Base-by-base conservation (phyloP, 2,797 vertebrate genomes). In the Acropternis orthonyx region DNA sequence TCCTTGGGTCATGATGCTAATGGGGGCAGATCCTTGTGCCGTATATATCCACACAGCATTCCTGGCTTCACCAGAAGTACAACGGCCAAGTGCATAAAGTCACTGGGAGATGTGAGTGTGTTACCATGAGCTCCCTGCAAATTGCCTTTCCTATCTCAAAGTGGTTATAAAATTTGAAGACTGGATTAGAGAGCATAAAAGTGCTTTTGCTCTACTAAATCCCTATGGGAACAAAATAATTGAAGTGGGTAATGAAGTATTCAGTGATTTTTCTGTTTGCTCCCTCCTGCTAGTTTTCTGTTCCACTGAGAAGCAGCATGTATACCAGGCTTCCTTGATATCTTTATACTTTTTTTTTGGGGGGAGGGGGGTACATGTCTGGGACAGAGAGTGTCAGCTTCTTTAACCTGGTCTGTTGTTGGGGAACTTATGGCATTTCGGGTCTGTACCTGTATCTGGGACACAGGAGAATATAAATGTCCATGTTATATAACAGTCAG, bases 171-270 rank as follows among this genome's bases (percentile, higher is more conserved):
- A 72, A 41, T 75, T 68, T 58, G 52, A 81, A 62, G 74, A 43
- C 43, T 73, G n/a, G 39, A 72, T 92, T 80, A 84, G 69, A 55
- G 24, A 72, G 14, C 1, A 1, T 26, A 22, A 52, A 37, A 83
- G 36, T 62, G 26, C 5, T 81, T 92, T 90, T 69, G n/a, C 34
- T 85, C 18, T 74, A 7, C 17, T 28, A 20, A 44, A 8, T 72
- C 46, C 69, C 52, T 51, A 27, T 86, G 69, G 62, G 66, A 83
- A 81, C 12, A 61, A 65, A 88, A 62, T 37, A 79, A 78, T 44
- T 62, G 56, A 75, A 89, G 54, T 39, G 37, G 58, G 12, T 91
- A 85, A 94, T 88, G 28, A 94, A 80, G 56, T 80, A 65, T 65
- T 75, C 30, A 81, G 10, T 68, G 39, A 58, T 34, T 81, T 88